A percentile compares a stretch with the other conserved stretches of the same genome.
phyloP scores from a whole-genome alignment of 2,797 vertebrate species.

The Falco berigora region DNA sequence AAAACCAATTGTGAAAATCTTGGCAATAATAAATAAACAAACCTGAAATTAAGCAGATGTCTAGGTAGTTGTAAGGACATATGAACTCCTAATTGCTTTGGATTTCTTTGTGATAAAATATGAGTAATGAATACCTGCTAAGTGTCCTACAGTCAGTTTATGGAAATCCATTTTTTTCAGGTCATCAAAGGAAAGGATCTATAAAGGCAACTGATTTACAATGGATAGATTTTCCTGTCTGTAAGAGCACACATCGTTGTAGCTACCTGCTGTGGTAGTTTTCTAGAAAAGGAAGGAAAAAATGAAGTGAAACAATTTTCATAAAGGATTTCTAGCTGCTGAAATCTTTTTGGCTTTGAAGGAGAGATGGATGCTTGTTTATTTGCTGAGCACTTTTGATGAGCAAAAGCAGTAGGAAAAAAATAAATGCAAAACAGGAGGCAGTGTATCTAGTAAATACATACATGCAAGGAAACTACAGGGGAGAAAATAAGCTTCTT shows the following conservation, averaged over 20 bases:
- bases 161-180: not conserved
- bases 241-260: not conserved
- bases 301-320: not conserved
- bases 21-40: not conserved
- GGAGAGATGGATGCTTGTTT: not conserved
- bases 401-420: slow-evolving; percentile 4
- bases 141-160: not conserved
- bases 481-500: slow-evolving; percentile 16
- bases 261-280: slow-evolving; percentile 8
- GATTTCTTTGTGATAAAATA: not conserved
- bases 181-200: not conserved
- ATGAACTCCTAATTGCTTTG: not conserved
- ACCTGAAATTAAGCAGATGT: not conserved
- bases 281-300: not conserved
- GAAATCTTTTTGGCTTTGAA: slow-evolving; percentile 21
- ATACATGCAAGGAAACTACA: not conserved
- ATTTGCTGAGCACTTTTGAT: slow-evolving; percentile 3
- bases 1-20: not conserved
- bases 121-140: not conserved
- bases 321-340: slow-evolving; percentile 12
- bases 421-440: not conserved
- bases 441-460: not conserved
- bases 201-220: slow-evolving; percentile 17
- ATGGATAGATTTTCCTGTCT: not conserved
- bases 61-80: not conserved